phyloP scores from a whole-genome alignment of 1,140 invertebrate genomes.

The Reticulitermes speratus region DNA sequence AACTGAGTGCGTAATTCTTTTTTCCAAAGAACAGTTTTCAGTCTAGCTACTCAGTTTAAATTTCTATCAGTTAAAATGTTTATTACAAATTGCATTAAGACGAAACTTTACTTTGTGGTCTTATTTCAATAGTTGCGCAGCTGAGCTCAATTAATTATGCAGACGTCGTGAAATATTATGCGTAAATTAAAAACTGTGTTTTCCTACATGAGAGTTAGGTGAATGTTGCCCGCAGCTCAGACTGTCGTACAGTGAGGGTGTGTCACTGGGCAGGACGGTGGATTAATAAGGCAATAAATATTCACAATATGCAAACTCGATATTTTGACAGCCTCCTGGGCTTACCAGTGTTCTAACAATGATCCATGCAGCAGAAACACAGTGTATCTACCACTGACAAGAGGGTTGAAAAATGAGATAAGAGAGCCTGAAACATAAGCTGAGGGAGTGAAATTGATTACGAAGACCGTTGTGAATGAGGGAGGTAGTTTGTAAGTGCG shows the following conservation, averaged over 20 bases:
- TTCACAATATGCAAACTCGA: slow-evolving; percentile 16
- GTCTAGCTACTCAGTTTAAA: too few species aligned
- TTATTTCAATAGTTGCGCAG: too few species aligned
- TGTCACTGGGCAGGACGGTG: not conserved
- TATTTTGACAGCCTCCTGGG: slow-evolving; percentile 14
- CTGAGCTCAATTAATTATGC: too few species aligned
- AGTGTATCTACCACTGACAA: too few species aligned
- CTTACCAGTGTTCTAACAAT: not conserved
- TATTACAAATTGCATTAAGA: too few species aligned
- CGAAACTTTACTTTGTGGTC: too few species aligned
- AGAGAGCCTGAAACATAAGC: not conserved
- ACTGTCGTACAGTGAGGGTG: too few species aligned
- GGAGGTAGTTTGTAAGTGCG: not conserved
- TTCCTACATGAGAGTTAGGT: not conserved
- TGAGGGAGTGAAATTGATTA: not conserved
- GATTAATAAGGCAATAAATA: slow-evolving; percentile 19
- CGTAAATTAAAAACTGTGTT: too few species aligned
- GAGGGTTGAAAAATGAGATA: slow-evolving; percentile 2
- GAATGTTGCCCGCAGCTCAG: not conserved
- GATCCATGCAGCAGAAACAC: not conserved
- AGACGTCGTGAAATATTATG: too few species aligned
- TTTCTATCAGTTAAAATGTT: too few species aligned
- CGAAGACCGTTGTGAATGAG: not conserved
- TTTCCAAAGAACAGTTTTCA: too few species aligned
- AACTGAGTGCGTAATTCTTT: too few species aligned